Conservation (phyloP, 2,113 vertebrate species). For the Microcebus ravelobensis region DNA sequence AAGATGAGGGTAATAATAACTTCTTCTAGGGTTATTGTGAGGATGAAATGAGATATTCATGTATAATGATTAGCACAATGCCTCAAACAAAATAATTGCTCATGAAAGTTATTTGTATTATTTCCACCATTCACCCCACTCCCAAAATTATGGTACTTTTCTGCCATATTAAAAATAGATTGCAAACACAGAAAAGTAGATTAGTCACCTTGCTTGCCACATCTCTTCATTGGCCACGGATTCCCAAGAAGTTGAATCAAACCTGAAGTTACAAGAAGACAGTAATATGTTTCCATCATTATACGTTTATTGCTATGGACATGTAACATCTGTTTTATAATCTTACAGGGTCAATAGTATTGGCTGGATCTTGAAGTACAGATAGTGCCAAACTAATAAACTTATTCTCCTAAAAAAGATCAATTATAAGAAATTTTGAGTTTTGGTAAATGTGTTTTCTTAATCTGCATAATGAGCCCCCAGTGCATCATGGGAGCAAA, state of each 20-base stretch:
- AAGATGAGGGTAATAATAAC: conserved; percentile 38
- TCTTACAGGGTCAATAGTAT: not conserved
- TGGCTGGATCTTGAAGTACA: not conserved
- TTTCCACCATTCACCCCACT: not conserved
- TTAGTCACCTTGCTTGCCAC: conserved; percentile 98
- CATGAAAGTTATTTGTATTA: not conserved
- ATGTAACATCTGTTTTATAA: not conserved
- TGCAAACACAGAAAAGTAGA: not conserved
- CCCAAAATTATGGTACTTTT: not conserved
- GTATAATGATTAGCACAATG: conserved; percentile 69
- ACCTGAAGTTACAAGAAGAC: conserved; percentile 85
- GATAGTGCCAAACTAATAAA: not conserved
- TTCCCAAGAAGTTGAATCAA: conserved; percentile 95
- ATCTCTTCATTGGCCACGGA: conserved; percentile 98
- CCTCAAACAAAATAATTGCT: conserved; percentile 46
- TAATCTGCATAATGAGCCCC: not conserved
- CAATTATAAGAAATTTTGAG: not conserved
- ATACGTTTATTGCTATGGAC: not conserved
- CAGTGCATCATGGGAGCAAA: not conserved
- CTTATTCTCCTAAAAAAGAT: not conserved
- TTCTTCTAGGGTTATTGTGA: not conserved
- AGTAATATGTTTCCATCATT: not conserved
- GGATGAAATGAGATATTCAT: not conserved
- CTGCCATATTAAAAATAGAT: not conserved
- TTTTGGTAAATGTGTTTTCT: not conserved